A percentile compares a stretch with the other conserved stretches of the same genome.
Conservation (phyloP, 2,113 vertebrate species). For the Pollachius pollachius region DNA sequence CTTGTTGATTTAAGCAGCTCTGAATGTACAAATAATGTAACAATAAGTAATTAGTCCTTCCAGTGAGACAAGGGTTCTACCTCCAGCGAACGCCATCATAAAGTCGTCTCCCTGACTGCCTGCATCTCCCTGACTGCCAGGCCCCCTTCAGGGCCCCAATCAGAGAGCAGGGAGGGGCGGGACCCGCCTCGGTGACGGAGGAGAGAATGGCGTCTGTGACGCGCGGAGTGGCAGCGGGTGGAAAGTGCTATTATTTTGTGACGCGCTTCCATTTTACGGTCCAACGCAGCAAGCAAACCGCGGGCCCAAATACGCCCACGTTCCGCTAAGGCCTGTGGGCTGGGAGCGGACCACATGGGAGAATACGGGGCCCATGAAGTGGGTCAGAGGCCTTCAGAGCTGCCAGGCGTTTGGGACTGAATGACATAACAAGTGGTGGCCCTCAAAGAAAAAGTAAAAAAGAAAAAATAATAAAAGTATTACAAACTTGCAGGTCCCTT, state of each 20-base stretch:
- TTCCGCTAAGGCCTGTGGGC: conserved; percentile 23
- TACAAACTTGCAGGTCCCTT: conserved; percentile 31
- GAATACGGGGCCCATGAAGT: conserved; percentile 30
- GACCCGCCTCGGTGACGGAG: neutral
- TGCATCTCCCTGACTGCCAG: too few relatives aligned
- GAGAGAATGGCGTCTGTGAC: neutral
- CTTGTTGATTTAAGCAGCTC: too few relatives aligned
- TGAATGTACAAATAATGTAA: too few relatives aligned
- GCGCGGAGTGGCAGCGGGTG: conserved; percentile 1
- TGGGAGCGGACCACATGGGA: conserved; percentile 43
- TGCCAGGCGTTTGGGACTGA: conserved; percentile 55
- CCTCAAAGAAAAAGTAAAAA: conserved; percentile 44
- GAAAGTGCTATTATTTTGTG: conserved; percentile 28
- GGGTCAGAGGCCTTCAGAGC: conserved; percentile 42
- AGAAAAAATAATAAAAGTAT: too few relatives aligned
- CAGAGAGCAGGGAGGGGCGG: conserved; percentile 18
- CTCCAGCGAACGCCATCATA: too few relatives aligned
- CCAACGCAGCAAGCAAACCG: conserved; percentile 55
- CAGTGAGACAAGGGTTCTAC: too few relatives aligned
- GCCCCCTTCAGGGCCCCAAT: neutral
- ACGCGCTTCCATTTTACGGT: conserved; percentile 46
- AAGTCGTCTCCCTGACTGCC: too few relatives aligned
- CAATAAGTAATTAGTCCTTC: too few relatives aligned
- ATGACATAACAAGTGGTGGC: conserved; percentile 67
- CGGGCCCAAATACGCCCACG: conserved; percentile 50